Base-by-base conservation (phyloP, 2,797 vertebrate genomes). In the Dermochelys coriacea region DNA sequence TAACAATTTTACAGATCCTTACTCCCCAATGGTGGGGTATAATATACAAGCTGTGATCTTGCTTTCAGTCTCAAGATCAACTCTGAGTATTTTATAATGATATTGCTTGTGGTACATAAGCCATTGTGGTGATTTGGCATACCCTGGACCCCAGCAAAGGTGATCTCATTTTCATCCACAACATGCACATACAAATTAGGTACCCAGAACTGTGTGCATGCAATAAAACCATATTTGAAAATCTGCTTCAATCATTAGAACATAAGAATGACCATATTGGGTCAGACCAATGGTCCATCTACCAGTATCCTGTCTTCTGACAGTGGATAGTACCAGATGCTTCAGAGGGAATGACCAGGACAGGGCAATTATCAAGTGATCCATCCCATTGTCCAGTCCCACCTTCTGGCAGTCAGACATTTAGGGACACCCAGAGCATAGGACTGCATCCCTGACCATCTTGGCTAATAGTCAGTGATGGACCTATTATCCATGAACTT, bases 1-100 rank as follows among this genome's bases (percentile, higher is more conserved):
- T 1, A 0, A 3, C 55, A 41, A 31, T 8, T 2, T 51, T 21
- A 5, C 0, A 31, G 80, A 3, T 77, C 50, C 87, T 64, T 27
- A 5, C 5, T 4, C 25, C 19, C 71, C 85, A 0, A 8, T 49
- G 64, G 16, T 12, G 18, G 77, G 37, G 11, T 86, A 9, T 15
- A 23, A 59, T 59, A 15, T 74, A 12, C n/a, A 83, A 1, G 8
- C 31, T 49, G 1, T n/a, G 37, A 52, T 5, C 12, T 0, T 3
- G 55, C 50, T 11, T 31, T 27, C 77, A 85, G 68, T 2, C 41
- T 55, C 41, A 51, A 78, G 10, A 37, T 5, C 10, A 1, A 14
- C 51, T 52, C 50, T 15, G 37, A 51, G 31, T 27, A 61, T 61
- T 61, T 61, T 31, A 7, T 45, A 9, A 77, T 4, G 3, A 8